Base-by-base conservation (phyloP, 2,888 invertebrate genomes). In the Laspeyria flexula region DNA sequence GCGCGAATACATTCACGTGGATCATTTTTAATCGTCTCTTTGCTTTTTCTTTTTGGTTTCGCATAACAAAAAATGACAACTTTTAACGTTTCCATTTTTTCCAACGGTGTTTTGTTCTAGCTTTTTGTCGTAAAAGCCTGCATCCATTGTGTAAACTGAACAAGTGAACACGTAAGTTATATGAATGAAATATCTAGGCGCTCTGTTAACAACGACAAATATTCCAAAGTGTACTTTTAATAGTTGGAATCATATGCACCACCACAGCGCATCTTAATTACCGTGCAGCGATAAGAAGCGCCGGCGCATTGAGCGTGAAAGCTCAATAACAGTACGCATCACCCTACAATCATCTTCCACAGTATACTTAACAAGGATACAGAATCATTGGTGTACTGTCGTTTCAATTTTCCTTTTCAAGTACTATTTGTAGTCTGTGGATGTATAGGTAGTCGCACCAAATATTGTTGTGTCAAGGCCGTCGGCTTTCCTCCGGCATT, bases 391-490 rank as follows among this genome's bases (percentile, higher is more conserved):
- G 27, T 53, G 55, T 53, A 67, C 79, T 76, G 78, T 45, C 30
- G 34, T 55, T 66, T 60, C 48, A 16, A 31, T 39, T 53, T 48
- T 44, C 25, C 53, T 55, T 38, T 44, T 35, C 23, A 13, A 37
- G 29, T 34, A 43, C 50, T 56, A 58, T 62, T 71, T 63, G 65
- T 73, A 60, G 61, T 72, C 79, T 83, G 78, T 77, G 83, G 70
- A 62, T 73, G 73, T 77, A 81, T 78, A 80, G 81, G 76, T 80
- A 82, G 78, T 77, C 82, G 81, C 79, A 88, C 86, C 86, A 84
- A 88, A 88, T 87, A 83, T 86, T 85, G 89, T 88, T 77, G 81
- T 90, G 91, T 91, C 91, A 92, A 92, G 91, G 91, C 83, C 91
- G 83, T 64, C 90, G 73, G 86, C 91, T 92, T 92, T 92, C 90